These are phyloP conservation scores for Achroia grisella DNA, from an alignment of 1,140 invertebrate genomes.

Conservation along the genomic window DNA sequence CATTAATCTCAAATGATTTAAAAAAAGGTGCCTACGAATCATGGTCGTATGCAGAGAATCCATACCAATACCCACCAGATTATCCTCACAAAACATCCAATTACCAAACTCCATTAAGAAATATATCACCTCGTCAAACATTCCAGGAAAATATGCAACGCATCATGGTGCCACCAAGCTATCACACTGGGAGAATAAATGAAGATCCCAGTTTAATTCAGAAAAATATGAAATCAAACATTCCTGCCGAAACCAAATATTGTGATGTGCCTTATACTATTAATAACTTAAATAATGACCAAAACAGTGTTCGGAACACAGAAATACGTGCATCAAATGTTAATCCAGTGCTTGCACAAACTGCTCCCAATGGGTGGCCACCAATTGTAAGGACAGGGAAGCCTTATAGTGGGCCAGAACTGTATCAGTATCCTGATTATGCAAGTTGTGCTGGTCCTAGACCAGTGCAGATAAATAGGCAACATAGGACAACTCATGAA, in stretches of 20 bases:
- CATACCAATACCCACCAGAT: constrained; percentile 43
- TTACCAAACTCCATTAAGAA: constrained; percentile 48
- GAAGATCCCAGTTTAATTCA: constrained; percentile 33
- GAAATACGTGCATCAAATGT: constrained; percentile 43
- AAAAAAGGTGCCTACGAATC: constrained; percentile 44
- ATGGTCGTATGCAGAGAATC: constrained; percentile 41
- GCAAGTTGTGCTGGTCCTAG: constrained; percentile 37
- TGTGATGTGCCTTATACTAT: constrained; percentile 68
- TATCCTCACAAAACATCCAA: constrained; percentile 46
- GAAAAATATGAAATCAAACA: constrained; percentile 46
- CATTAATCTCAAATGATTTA: constrained; percentile 31
- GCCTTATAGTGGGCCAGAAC: constrained; percentile 44
- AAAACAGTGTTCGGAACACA: constrained; percentile 44
- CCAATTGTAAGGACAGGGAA: constrained; percentile 33
- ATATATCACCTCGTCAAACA: constrained; percentile 71
- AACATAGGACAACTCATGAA: constrained; percentile 35
- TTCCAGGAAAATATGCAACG: constrained; percentile 72
- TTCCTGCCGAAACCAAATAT: constrained; percentile 52
- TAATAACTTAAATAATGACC: constrained; percentile 47
- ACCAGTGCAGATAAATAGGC: constrained; percentile 35
- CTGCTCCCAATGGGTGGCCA: constrained; percentile 41
- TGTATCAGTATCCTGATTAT: constrained; percentile 56
- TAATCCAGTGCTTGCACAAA: constrained; percentile 32
- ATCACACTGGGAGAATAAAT: constrained; percentile 43
- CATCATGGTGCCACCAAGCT: constrained; percentile 59